These are phyloP conservation scores for Eleginops maclovinus DNA, from an alignment of 2,113 vertebrate genomes.

Conservation along the genomic window DNA sequence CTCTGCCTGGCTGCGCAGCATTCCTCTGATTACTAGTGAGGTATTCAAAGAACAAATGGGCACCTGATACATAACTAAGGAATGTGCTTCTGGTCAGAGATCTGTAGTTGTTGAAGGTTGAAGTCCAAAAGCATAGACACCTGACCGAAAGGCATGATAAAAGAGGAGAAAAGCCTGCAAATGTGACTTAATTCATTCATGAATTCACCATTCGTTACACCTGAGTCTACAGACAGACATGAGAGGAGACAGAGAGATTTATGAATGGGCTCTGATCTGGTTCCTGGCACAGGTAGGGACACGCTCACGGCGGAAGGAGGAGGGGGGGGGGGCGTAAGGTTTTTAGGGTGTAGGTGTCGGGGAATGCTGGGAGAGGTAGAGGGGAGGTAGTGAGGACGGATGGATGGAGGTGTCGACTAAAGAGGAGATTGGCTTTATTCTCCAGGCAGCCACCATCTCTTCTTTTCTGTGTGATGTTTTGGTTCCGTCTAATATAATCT, in stretches of 20 bases:
- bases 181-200: neutral
- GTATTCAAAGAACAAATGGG: slow-evolving; percentile 45
- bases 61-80: slow-evolving; percentile 65
- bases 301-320: slow-evolving; percentile 41
- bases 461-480: slow-evolving; percentile 59
- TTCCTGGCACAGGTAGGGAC: slow-evolving; percentile 70
- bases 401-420: slow-evolving; percentile 24
- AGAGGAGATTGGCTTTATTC: slow-evolving; percentile 45
- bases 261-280: slow-evolving; percentile 66
- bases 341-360: slow-evolving; percentile 18
- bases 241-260: slow-evolving; percentile 44
- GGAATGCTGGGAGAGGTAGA: slow-evolving; percentile 32
- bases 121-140: slow-evolving; percentile 44
- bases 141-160: neutral
- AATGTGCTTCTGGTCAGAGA: slow-evolving; percentile 69
- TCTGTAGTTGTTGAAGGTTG: slow-evolving; percentile 40
- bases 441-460: slow-evolving; percentile 34
- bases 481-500: slow-evolving; percentile 73
- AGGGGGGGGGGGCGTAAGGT: neutral
- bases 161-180: neutral
- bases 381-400: slow-evolving; percentile 13
- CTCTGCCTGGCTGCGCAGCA: slow-evolving; percentile 40
- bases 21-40: slow-evolving; percentile 70
- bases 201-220: slow-evolving; percentile 5
- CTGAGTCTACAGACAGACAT: slow-evolving; percentile 9